These are phyloP conservation scores for Amphiprion clarkii DNA, from an alignment of 2,797 vertebrate genomes.

Conservation along the genomic window DNA sequence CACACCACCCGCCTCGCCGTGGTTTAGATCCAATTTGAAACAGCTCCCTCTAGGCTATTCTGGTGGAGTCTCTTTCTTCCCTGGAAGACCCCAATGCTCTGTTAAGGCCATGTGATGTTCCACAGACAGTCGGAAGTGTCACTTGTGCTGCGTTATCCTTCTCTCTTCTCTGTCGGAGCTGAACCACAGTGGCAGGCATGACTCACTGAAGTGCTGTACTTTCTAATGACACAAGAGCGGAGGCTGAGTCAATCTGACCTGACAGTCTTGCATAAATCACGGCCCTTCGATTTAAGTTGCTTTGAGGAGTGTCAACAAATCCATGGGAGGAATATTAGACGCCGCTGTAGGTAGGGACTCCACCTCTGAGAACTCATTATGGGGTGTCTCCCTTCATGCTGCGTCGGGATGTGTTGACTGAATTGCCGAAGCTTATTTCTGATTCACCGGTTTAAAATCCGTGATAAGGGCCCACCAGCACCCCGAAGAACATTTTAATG, in stretches of 20 bases:
- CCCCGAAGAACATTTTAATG: conserved; percentile 45
- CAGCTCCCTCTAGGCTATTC: conserved; percentile 63
- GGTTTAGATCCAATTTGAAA: conserved; percentile 66
- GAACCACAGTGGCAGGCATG: conserved; percentile 75
- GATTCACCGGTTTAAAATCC: conserved; percentile 68
- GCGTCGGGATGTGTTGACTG: conserved; percentile 67
- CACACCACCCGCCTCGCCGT: conserved; percentile 18
- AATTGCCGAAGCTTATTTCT: conserved; percentile 67
- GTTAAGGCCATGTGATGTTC: conserved; percentile 72
- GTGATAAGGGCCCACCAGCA: conserved; percentile 50
- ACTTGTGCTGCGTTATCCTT: conserved; percentile 70
- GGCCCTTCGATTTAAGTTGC: conserved; percentile 79
- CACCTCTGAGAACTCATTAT: conserved; percentile 77
- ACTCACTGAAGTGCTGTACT: conserved; percentile 80
- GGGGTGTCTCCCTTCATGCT: conserved; percentile 73
- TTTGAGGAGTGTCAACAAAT: conserved; percentile 82
- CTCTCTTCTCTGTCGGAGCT: conserved; percentile 74
- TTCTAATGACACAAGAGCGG: conserved; percentile 78
- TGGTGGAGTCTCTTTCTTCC: conserved; percentile 54
- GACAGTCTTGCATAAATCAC: conserved; percentile 83
- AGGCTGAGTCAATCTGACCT: conserved; percentile 82
- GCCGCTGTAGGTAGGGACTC: conserved; percentile 73
- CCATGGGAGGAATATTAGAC: conserved; percentile 77
- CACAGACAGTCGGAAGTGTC: conserved; percentile 78
- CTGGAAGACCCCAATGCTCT: conserved; percentile 55